Evolutionary conservation across 2,113 vertebrate genomes (phyloP).

Genomic region (Cheirogaleus medius): DNA sequence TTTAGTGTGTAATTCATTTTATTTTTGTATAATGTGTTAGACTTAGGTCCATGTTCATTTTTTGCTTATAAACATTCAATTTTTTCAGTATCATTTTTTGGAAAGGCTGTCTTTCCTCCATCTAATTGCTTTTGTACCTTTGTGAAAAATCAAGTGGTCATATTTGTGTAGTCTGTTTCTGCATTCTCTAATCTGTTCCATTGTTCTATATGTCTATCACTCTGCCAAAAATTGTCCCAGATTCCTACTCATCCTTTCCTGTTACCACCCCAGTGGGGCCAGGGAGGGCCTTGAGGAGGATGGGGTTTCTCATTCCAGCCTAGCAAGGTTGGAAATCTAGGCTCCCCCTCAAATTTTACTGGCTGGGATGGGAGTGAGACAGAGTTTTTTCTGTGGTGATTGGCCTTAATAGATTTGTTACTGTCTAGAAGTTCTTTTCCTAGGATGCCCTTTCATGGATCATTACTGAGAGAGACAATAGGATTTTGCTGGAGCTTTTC

Average conservation of each 20-base stretch:
- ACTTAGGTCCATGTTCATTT: neutral
- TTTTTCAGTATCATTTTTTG: neutral
- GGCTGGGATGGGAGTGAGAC: neutral
- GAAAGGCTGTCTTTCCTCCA: neutral
- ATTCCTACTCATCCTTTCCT: neutral
- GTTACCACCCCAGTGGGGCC: no score
- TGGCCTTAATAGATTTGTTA: neutral
- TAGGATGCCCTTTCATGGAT: neutral
- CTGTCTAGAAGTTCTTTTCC: neutral
- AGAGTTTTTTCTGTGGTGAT: neutral
- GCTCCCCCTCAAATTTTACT: neutral
- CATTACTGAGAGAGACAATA: neutral
- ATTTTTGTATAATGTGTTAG: neutral
- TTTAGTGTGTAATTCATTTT: neutral
- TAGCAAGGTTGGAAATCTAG: neutral
- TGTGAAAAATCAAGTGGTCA: neutral
- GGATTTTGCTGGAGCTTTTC: neutral
- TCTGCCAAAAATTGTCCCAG: no score
- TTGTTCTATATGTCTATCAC: neutral
- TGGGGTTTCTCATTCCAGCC: neutral
- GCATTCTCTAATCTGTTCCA: neutral
- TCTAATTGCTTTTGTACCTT: neutral
- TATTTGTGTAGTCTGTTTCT: neutral
- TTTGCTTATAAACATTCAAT: neutral
- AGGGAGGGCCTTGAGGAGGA: no score